A percentile compares a stretch with the other conserved stretches of the same genome.
Evolutionary conservation across 1,140 invertebrate genomes (phyloP).

Genomic region (Pseudobourletiella spinata): DNA sequence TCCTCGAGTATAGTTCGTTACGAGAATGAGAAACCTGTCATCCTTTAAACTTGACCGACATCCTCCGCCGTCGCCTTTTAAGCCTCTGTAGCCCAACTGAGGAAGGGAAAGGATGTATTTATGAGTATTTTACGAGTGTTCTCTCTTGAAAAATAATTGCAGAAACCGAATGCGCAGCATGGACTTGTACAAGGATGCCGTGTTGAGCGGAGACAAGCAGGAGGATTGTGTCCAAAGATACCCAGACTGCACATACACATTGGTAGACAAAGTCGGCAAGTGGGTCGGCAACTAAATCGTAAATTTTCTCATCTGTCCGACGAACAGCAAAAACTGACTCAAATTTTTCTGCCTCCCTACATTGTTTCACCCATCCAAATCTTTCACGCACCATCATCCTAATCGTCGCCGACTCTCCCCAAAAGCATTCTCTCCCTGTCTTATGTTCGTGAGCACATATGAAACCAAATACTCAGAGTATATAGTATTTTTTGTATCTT

Average conservation of each 20-base stretch:
- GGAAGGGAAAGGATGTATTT: too few species aligned
- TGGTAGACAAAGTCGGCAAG: conserved; percentile 36
- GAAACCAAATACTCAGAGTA: background rate
- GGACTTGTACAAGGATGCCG: conserved; percentile 37
- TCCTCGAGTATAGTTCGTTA: too few species aligned
- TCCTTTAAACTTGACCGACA: too few species aligned
- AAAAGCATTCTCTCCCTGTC: too few species aligned
- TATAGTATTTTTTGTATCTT: too few species aligned
- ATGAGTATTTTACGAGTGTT: too few species aligned
- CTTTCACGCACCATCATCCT: background rate
- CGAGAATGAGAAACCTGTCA: too few species aligned
- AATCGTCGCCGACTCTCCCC: background rate
- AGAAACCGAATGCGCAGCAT: conserved; percentile 37
- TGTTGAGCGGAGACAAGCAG: conserved; percentile 30
- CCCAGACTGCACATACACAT: conserved; percentile 36
- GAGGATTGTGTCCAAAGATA: conserved; percentile 29
- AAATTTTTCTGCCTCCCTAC: background rate
- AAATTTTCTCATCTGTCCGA: background rate
- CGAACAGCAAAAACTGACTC: conserved; percentile 2
- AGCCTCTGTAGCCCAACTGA: too few species aligned
- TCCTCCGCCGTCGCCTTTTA: too few species aligned
- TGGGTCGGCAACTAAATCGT: conserved; percentile 21
- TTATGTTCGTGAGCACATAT: too few species aligned
- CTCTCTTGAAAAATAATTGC: too few species aligned
- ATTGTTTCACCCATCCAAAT: background rate